Evolutionary conservation across 2,888 invertebrate species (phyloP), one percentile per base, ranked within the genome.

Genomic region (Artemia sinica): DNA sequence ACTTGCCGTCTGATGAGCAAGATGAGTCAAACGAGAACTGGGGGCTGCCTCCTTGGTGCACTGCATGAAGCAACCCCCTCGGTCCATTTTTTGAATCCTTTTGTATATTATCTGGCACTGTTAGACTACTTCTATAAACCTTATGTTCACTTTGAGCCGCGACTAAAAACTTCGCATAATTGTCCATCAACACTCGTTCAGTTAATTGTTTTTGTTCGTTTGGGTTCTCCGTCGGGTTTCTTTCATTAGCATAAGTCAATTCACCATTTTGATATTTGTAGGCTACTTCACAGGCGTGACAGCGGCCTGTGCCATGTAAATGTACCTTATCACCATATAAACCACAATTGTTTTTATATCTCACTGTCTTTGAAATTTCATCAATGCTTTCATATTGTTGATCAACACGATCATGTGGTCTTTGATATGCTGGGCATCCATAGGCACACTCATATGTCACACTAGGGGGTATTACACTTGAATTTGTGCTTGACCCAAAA

Each of bases 361-460:
- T n/a, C 18, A 58, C 58, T 58, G 58, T 58, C 10, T 58, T 58
- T 8, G 58, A 58, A n/a, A 58, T 58, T 58, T 58, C 58, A 58
- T 58, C 58, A 18, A 58, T 58, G 58, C 58, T 58, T 58, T 58
- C 58, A 18, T 58, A 58, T 58, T 58, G 58, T 58, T 58, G 58
- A 58, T 58, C 58, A 18, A 18, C 58, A n/a, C 58, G 8, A 58
- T 58, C 58, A 58, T 58, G 58, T 10, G 58, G 58, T 58, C 58
- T 58, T 18, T 58, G 58, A 58, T 58, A 58, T 58, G 58, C 58
- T n/a, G 58, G 18, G 58, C 58, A 58, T n/a, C 18, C 58, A 58
- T 58, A 58, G 14, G 58, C 58, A 58, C 58, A 58, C 58, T 58
- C 58, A 58, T 58, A 58, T 58, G 58, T 58, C 58, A 58, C 58